Evolutionary conservation across 2,797 vertebrate species (phyloP).

Genomic region (Notamacropus eugenii): DNA sequence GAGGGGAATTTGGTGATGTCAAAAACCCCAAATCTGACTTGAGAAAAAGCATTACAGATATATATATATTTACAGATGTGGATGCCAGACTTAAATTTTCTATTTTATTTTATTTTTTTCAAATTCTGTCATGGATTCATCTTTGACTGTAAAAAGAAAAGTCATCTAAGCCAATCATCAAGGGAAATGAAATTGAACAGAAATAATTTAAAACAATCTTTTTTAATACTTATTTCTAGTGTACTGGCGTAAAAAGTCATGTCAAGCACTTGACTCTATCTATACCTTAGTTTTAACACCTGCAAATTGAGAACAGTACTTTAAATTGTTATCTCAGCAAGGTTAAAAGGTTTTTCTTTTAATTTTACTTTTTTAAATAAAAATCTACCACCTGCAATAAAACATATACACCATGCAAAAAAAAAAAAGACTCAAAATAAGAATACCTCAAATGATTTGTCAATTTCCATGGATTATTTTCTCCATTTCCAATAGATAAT

Average conservation of each 20-base stretch:
- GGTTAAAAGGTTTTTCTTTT: not conserved
- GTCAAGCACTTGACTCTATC: not conserved
- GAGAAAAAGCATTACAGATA: not conserved
- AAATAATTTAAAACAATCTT: not conserved
- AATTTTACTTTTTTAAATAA: not conserved
- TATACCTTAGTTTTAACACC: not conserved
- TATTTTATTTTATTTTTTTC: not conserved
- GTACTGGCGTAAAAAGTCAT: not conserved
- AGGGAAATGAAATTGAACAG: not conserved
- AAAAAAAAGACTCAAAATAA: not conserved
- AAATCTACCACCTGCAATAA: not conserved
- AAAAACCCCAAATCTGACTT: not conserved
- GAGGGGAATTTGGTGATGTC: not conserved
- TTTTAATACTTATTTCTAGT: not conserved
- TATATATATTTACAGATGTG: not conserved
- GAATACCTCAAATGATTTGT: not conserved
- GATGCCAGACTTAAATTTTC: not conserved
- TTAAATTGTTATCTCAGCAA: not conserved
- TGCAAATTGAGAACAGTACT: not conserved
- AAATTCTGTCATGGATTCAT: not conserved
- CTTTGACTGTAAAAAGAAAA: not conserved
- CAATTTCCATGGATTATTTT: not conserved
- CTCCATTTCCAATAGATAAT: not conserved
- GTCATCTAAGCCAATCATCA: accelerated
- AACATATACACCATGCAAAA: not conserved